phyloP scores from a whole-genome alignment of 64 coral and sea anemone species.

The Montipora cactus region DNA sequence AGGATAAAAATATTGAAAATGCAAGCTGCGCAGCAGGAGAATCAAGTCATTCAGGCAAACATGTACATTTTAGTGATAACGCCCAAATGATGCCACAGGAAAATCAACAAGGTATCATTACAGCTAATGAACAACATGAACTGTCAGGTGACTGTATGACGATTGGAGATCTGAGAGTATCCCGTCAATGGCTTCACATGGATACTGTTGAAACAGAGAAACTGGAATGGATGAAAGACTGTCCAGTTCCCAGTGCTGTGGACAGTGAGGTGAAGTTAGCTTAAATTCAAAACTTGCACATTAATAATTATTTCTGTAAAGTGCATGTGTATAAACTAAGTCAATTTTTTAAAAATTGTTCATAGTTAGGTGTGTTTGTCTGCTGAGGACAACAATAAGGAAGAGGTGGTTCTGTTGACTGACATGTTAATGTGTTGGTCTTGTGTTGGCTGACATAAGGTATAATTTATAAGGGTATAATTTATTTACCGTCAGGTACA shows the following conservation, averaged over 20 bases:
- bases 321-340: no score
- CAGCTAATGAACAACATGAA: slow-evolving; percentile 44
- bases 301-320: no score
- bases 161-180: slow-evolving; percentile 39
- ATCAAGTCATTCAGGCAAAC: slow-evolving; percentile 20
- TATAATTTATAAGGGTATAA: no score
- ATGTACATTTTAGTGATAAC: slow-evolving; percentile 79
- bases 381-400: no score
- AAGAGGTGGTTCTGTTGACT: no score
- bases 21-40: background rate
- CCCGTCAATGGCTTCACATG: slow-evolving; percentile 93
- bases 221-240: slow-evolving; percentile 97
- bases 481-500: no score
- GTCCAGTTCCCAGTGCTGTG: slow-evolving; percentile 73
- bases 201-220: slow-evolving; percentile 88
- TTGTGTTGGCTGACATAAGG: no score
- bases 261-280: slow-evolving; percentile 57
- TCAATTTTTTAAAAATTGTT: no score
- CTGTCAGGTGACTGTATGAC: slow-evolving; percentile 2
- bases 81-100: slow-evolving; percentile 35
- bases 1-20: background rate
- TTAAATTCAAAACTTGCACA: background rate
- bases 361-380: no score
- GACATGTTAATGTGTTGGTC: no score
- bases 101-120: background rate